Base-by-base conservation (phyloP, 2,797 vertebrate species). In the Bufotes viridis region DNA sequence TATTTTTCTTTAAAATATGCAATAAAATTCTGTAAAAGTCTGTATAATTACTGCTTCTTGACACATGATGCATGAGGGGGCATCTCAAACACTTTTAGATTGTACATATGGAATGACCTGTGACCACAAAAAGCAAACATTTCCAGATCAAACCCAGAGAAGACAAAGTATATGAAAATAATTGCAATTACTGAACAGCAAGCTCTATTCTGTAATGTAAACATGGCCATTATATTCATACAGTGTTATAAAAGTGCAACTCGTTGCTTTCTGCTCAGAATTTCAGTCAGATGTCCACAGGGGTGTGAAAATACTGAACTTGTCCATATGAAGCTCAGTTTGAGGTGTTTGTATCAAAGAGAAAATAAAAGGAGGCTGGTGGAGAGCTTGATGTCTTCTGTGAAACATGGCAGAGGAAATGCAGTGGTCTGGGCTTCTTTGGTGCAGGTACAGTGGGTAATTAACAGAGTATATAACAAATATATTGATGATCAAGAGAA, bases 41-140 rank as follows among this genome's bases (percentile, higher is more conserved):
- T 72, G 17, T 7, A 2, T 74, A 74, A 74, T 74, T 74, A 42
- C 70, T 49, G 70, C 34, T 74, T 42, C 34, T 74, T 49, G 26
- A 9, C 34, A 12, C 34, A 74, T 34, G 20, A 49, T 74, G 20
- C 18, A 74, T 15, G 18, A 74, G 34, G 34, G 29, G 70, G 17
- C 42, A 75, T 75, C 34, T 75, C 42, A 22, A 75, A 20, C 34
- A 51, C 42, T 51, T 75, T 75, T 42, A 15, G 69, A 72, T 72
- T 72, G 26, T 18, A 42, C 2, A 72, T 72, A 29, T 72, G 7
- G 15, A 13, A 34, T 72, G 72, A 75, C 72, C 72, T 75, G 42
- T 75, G 34, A 75, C 72, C 42, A 51, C 72, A 51, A 51, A 75
- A 75, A 75, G 20, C 42, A 75, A 75, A 75, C 20, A 75, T 51